Base-by-base conservation (phyloP, 30 jellyfish, hydroid and myxozoan genomes). In the Sanderia malayensis region DNA sequence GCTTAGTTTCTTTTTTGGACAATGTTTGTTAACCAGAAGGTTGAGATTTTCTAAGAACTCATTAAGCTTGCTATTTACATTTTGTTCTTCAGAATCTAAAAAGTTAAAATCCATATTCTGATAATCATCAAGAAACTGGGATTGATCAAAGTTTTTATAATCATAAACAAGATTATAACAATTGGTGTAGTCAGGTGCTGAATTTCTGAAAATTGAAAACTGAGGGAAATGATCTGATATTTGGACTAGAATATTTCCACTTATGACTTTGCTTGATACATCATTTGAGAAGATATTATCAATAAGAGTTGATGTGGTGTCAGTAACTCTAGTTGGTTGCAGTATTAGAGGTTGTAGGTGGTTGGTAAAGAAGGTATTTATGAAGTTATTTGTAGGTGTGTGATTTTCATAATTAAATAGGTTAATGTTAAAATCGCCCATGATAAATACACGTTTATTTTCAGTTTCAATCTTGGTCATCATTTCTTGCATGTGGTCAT, bases 141-240 rank as follows among this genome's bases (percentile, higher is more conserved):
- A 4, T 17, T 17, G 58, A 46, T 71, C 74, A 71, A 46, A 27
- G 29, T 46, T 71, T 2, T 30, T 71, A 11, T 46, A 71, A 27
- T 68, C 71, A 68, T 46, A 71, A 24, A 57, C 74, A 46, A 46
- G 27, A 45, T 45, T 22, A 4, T 71, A 71, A 6, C 25, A 24
- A 9, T 71, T 45, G 11, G 23, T 27, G 26, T 45, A 46, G 18
- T 45, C 73, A 45, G 74, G 74, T 71, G 83, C 74, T 45, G 9
- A 9, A 49, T 71, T 41, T 15, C 21, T 22, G 6, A 66, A 4
- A 30, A 31, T 66, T 8, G 72, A 32, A 66, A 66, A 66, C 79
- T 66, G 79, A 10, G 79, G 68, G 9, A 66, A 7, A 30, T 66
- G 79, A 20, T 27, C n/a, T n/a, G n/a, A n/a, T n/a, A n/a, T n/a